Evolutionary conservation across 2,113 vertebrate genomes (phyloP).

Genomic region (Craseonycteris thonglongyai): DNA sequence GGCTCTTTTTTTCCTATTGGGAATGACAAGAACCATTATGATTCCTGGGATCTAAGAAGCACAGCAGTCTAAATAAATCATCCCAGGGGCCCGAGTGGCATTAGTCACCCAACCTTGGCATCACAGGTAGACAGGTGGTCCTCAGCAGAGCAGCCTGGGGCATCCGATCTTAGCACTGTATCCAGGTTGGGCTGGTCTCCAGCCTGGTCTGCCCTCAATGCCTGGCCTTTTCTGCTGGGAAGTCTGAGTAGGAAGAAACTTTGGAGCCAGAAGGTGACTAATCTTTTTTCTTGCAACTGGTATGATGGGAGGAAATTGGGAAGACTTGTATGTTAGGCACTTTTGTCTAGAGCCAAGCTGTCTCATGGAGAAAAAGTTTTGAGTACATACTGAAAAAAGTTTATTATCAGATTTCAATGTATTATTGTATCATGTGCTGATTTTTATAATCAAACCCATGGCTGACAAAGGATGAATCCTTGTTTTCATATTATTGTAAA

Average conservation of each 20-base stretch:
- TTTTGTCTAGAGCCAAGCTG: neutral
- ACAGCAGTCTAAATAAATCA: neutral
- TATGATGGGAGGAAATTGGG: neutral
- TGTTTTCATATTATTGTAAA: slow-evolving; percentile 39
- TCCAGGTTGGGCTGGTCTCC: neutral
- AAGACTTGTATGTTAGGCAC: neutral
- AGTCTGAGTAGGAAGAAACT: neutral
- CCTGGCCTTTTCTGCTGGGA: neutral
- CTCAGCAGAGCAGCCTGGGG: neutral
- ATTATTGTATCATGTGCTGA: neutral
- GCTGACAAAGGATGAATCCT: neutral
- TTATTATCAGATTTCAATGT: slow-evolving; percentile 25
- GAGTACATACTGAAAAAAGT: neutral
- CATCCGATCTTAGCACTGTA: neutral
- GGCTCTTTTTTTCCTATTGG: neutral
- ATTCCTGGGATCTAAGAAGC: neutral
- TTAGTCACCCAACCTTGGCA: neutral
- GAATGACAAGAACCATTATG: neutral
- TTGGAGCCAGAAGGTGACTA: neutral
- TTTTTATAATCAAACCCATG: neutral
- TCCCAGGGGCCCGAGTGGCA: rapidly evolving
- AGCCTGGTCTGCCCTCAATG: neutral
- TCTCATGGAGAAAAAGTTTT: neutral
- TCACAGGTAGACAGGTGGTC: neutral
- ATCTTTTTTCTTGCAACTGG: neutral